Percentiles rank a stretch among this genome's conserved stretches.
These are phyloP conservation scores for Oikopleura vanhoeffeni DNA, from an alignment of 23 tunicate species.

Conservation along the genomic window DNA sequence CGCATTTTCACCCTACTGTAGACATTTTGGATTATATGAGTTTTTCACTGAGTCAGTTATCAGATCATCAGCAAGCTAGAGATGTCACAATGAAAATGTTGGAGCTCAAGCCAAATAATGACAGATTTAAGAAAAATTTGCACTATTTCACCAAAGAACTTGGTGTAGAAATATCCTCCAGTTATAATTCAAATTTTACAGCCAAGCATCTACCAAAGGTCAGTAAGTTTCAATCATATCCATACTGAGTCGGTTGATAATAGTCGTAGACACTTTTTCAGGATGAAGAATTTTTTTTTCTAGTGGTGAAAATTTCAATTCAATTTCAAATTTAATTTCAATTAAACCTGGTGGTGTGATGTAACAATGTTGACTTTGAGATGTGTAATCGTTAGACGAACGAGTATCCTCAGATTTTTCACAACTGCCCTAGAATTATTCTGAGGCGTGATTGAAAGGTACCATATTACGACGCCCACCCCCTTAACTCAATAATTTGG, in stretches of 20 bases:
- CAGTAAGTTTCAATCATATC: no score
- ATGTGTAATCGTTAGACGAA: no score
- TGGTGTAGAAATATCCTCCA: neutral
- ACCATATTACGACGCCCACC: no score
- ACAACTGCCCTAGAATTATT: no score
- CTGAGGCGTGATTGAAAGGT: no score
- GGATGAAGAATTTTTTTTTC: no score
- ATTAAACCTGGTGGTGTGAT: neutral
- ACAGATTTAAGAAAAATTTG: neutral
- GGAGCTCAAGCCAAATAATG: neutral
- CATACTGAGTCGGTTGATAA: no score
- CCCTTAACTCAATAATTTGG: no score
- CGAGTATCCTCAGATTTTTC: no score
- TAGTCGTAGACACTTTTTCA: no score
- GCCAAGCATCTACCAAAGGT: neutral
- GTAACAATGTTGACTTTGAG: no score
- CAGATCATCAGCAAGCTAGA: neutral
- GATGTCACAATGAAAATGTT: neutral
- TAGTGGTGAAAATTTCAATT: neutral
- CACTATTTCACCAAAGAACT: neutral
- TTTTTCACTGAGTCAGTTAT: neutral
- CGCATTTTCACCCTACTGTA: neutral
- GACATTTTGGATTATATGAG: neutral
- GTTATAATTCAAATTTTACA: neutral
- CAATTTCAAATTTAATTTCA: neutral